Conservation (phyloP, 2,888 invertebrate genomes). For the Euplagia quadripunctaria region DNA sequence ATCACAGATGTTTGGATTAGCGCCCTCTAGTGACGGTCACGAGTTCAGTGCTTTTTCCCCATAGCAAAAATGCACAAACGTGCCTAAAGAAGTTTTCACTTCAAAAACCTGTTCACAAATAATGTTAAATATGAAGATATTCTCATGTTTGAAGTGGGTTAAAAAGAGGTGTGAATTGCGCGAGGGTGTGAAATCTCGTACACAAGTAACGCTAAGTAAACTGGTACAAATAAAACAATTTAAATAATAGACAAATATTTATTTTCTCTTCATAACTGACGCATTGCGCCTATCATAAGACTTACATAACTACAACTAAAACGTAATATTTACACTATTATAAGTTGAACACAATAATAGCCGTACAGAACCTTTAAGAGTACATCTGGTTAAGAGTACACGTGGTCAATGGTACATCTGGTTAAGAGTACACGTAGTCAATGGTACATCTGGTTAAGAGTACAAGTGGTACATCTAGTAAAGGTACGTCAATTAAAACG, state of each 20-base stretch:
- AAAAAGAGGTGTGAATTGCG: no score
- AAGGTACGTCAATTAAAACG: not conserved
- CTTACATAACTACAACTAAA: slow-evolving; percentile 33
- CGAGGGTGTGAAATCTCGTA: no score
- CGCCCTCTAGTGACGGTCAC: no score
- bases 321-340: slow-evolving; percentile 45
- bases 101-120: no score
- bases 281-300: slow-evolving; percentile 37
- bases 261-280: slow-evolving; percentile 54
- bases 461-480: not conserved
- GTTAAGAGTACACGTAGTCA: no score
- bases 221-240: slow-evolving; percentile 31
- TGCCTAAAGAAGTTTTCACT: no score
- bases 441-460: not conserved
- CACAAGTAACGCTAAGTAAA: not conserved
- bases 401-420: not conserved
- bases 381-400: slow-evolving; percentile 5
- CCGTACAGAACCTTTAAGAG: slow-evolving; percentile 2
- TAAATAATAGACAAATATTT: slow-evolving; percentile 68
- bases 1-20: no score
- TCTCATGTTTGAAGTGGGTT: no score
- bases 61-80: no score
- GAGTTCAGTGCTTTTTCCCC: no score
- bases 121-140: no score
- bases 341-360: slow-evolving; percentile 53